Base-by-base conservation (phyloP, 2,113 vertebrate species). In the Sturnira hondurensis region DNA sequence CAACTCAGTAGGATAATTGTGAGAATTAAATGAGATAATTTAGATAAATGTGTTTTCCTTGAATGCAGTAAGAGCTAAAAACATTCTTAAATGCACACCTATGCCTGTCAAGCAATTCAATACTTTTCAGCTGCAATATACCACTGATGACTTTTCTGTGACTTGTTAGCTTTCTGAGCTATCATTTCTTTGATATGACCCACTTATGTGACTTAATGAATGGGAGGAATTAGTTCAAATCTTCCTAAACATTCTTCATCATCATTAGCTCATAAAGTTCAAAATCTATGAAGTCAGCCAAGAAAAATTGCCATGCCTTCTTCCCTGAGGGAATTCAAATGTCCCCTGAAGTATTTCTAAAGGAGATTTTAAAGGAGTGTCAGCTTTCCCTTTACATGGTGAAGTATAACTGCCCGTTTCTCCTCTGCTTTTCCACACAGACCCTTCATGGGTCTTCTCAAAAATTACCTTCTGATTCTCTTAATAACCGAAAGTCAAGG, bases 1-100 rank as follows among this genome's bases (percentile, higher is more conserved):
- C 16, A 82, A 82, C 38, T 82, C 56, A 63, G 26, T 63, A 83
- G 38, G 24, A 45, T 70, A 65, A 63, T 58, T n/a, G 4, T 24
- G 76, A 90, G 58, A 31, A 85, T 93, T 65, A 81, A 84, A 81
- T 43, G 36, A 91, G 47, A 31, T 76, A 76, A 89, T 93, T 93
- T 81, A 93, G 86, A 38, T 61, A 87, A 93, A 91, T 61, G 16
- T 41, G 36, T 73, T 88, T 88, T 67, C 67, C 41, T 67, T 78
- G 54, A 89, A 78, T 63, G 83, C 14, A 52, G 22, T 9, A 43
- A 68, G 54, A 15, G 41, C 81, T 94, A 67, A 71, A 43, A 96
- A 17, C 50, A 88, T 67, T 45, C 9, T 52, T 89, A 80, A 71
- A n/a, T 36, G 47, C 31, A 38, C 28, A 76, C 24, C 61, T 80